phyloP scores from a whole-genome alignment of 2,888 invertebrate species.

The Diaphora mendica region DNA sequence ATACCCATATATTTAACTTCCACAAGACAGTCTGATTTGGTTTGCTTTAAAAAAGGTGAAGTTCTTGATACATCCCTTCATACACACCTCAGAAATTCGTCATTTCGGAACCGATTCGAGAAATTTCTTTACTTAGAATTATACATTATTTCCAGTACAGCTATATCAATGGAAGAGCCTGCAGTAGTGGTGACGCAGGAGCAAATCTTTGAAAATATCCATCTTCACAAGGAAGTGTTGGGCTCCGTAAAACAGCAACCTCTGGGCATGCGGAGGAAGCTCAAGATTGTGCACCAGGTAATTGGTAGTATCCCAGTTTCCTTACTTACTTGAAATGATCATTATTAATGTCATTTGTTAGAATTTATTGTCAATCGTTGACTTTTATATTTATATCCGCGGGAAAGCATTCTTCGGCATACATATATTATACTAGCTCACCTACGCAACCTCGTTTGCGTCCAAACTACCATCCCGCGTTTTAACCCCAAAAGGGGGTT shows the following conservation, averaged over 20 bases:
- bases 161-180: conserved; percentile 91
- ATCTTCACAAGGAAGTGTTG: conserved; percentile 96
- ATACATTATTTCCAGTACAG: conserved; percentile 85
- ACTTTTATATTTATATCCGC: no score
- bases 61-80: no score
- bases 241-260: conserved; percentile 95
- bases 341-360: no score
- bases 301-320: not conserved
- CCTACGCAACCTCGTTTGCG: no score
- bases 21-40: not conserved
- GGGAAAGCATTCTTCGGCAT: no score
- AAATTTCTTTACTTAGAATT: not conserved
- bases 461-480: no score
- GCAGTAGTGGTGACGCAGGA: conserved; percentile 90
- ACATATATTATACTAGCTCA: no score
- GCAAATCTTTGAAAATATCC: conserved; percentile 95
- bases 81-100: no score
- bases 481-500: no score
- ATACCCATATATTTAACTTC: not conserved
- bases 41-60: no score
- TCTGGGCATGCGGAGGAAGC: conserved; percentile 93
- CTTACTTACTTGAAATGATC: not conserved
- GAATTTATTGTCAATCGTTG: no score
- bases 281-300: conserved; percentile 92
- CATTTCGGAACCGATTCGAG: not conserved